Evolutionary conservation across 2,888 invertebrate genomes (phyloP).

Genomic region (Pecten maximus): DNA sequence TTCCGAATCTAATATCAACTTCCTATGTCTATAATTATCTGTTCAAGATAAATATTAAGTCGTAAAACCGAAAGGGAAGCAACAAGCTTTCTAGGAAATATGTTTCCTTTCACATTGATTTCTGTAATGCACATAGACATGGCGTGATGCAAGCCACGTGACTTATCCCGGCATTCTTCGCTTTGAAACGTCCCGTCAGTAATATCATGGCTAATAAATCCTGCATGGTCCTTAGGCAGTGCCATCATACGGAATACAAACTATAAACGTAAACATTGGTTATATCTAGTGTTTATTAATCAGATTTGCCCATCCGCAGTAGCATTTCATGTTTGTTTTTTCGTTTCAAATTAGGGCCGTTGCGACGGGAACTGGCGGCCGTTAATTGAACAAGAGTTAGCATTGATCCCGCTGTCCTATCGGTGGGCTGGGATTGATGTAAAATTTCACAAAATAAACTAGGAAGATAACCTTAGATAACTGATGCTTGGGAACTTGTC

Average conservation of each 20-base stretch:
- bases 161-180: background rate
- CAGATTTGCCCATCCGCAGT: background rate
- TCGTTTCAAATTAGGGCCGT: slow-evolving; percentile 3
- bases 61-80: background rate
- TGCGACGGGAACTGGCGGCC: background rate
- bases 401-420: background rate
- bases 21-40: background rate
- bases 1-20: too few relatives aligned
- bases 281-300: slow-evolving; percentile 11
- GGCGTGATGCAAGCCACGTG: slow-evolving; percentile 26
- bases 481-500: background rate
- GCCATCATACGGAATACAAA: background rate
- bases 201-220: background rate
- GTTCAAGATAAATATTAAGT: background rate
- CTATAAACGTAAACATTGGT: slow-evolving; percentile 4
- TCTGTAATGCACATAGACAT: background rate
- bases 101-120: background rate
- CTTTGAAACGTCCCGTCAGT: slow-evolving; percentile 16
- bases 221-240: background rate
- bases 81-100: background rate
- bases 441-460: background rate
- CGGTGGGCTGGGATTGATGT: background rate
- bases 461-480: background rate
- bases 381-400: background rate
- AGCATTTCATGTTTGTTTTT: slow-evolving; percentile 16